Conservation (phyloP, 2,113 vertebrate species). For the Papio anubis region DNA sequence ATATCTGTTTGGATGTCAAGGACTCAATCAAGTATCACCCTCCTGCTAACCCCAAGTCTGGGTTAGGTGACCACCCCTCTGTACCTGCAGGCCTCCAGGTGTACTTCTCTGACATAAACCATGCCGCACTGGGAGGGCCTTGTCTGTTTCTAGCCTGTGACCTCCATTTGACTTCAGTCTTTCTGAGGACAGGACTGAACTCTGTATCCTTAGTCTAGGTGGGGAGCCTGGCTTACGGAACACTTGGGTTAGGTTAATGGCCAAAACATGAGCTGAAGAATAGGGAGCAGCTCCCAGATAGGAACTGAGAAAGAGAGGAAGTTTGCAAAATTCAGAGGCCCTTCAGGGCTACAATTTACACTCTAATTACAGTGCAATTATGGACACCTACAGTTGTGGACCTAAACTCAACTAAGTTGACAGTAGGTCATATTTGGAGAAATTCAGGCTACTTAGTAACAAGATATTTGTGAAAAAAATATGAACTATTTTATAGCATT, state of each 20-base stretch:
- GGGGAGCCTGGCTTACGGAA: not conserved
- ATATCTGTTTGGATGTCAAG: not conserved
- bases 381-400: not conserved
- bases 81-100: not conserved
- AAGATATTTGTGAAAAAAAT: not conserved
- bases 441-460: not conserved
- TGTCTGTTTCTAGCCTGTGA: not conserved
- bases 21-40: not conserved
- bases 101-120: not conserved
- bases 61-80: not conserved
- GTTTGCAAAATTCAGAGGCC: not conserved
- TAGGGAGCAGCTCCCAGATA: not conserved
- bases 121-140: not conserved
- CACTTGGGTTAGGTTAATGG: not conserved
- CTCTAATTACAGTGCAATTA: not conserved
- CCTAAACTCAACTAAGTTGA: not conserved
- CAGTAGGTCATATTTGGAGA: not conserved
- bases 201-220: not conserved
- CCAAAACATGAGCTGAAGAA: not conserved
- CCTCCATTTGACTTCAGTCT: not conserved
- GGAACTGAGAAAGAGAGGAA: not conserved
- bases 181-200: not conserved
- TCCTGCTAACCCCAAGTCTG: not conserved
- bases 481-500: not conserved
- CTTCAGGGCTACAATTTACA: not conserved